Base-by-base conservation (phyloP, 2,113 vertebrate genomes). In the Thunnus maccoyii region DNA sequence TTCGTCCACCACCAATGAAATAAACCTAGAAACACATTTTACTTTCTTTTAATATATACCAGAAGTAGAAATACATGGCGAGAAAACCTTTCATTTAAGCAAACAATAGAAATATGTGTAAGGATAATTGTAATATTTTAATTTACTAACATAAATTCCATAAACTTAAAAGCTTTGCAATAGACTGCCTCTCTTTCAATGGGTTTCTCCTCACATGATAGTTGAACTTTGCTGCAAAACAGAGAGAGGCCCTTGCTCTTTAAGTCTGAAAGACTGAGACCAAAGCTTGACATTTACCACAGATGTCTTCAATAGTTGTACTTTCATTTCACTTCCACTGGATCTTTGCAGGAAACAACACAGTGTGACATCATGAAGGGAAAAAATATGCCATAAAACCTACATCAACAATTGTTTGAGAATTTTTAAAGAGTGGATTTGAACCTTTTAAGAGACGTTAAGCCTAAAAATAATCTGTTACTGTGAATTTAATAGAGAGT, bases 281-380 rank as follows among this genome's bases (percentile, higher is more conserved):
- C 60, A 71, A 60, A 73, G 48, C 64, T 64, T 86, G 78, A 84
- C 83, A 85, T 88, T 90, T 86, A 78, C 50, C 27, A 44, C 32
- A 67, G 52, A 48, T 68, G 65, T 70, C 63, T 70, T 14, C 16
- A 22, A 64, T 30, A 30, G 27, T 30, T 30, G 27, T 61, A 54
- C 54, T 62, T 57, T 64, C 17, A 79, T 67, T 84, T 64, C 2
- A 5, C 58, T 64, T 69, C 55, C 46, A 44, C 41, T 62, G 57
- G 68, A 51, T 72, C 20, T 63, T 55, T 27, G 9, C 27, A 44
- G 54, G 60, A 62, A 46, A 61, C 51, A 72, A 57, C n/a, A 47
- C 46, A 46, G 54, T 65, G 64, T 55, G 52, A 82, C 51, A 54
- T 44, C 6, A 22, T 51, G 18, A 75, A 8, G 9, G 50, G 36